Conservation (phyloP, 2,888 invertebrate species). For the Zelleria hepariella region DNA sequence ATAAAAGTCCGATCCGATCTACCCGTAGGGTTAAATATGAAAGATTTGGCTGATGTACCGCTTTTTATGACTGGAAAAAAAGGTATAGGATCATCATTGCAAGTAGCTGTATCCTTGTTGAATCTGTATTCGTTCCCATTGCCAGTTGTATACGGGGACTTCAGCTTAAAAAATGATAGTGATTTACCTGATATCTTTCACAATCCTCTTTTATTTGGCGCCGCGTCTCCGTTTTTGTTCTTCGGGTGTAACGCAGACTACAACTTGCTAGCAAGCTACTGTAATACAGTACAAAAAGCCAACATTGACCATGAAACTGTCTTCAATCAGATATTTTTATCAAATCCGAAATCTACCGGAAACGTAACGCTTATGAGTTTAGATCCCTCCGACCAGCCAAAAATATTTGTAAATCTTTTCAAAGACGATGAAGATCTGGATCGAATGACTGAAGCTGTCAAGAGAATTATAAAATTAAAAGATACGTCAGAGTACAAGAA, state of each 20-base stretch:
- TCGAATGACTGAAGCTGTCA: conserved; percentile 37
- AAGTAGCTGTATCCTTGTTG: not conserved
- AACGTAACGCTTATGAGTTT: conserved; percentile 52
- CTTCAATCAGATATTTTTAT: conserved; percentile 34
- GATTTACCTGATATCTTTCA: conserved; percentile 2
- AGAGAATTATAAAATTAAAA: conserved; percentile 30
- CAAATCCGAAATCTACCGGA: conserved; percentile 75
- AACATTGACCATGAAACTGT: not conserved
- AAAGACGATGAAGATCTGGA: conserved; percentile 53
- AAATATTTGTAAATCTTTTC: conserved; percentile 73
- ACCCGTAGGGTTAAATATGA: conserved; percentile 82
- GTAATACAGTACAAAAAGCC: not conserved
- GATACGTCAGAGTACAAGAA: conserved; percentile 36
- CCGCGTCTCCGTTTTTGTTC: not conserved
- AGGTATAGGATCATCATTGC: conserved; percentile 15
- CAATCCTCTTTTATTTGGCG: not conserved
- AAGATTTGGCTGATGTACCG: conserved; percentile 70
- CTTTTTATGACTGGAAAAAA: conserved; percentile 21
- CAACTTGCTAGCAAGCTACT: not conserved
- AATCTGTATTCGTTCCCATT: conserved; percentile 4
- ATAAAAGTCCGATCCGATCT: conserved; percentile 80
- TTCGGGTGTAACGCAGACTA: not conserved
- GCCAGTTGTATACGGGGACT: conserved; percentile 2
- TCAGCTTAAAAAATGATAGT: not conserved
- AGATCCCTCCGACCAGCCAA: conserved; percentile 65